phyloP scores from a whole-genome alignment of 2,113 vertebrate species.

The Nesogale talazaci region DNA sequence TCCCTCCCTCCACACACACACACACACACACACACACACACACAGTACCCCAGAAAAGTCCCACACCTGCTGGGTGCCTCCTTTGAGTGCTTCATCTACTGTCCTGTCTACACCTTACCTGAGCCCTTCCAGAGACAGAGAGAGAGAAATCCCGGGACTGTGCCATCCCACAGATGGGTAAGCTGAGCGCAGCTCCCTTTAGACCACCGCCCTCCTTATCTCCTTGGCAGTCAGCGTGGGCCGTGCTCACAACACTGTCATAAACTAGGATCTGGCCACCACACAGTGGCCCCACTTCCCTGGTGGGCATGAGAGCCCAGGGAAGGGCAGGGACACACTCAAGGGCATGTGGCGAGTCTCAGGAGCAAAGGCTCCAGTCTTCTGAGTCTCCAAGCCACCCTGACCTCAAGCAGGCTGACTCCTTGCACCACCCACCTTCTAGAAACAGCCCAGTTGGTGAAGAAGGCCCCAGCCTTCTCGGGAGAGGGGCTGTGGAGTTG shows the following conservation, averaged over 20 bases:
- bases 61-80: background rate
- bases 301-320: background rate
- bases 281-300: background rate
- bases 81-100: background rate
- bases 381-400: background rate
- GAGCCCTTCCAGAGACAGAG: background rate
- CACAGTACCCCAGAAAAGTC: background rate
- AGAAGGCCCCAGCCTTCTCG: background rate
- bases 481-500: background rate
- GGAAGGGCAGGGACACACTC: accelerated
- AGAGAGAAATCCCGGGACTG: background rate
- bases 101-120: background rate
- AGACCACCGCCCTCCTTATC: background rate
- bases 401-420: background rate
- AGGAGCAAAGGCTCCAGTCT: background rate
- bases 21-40: no score
- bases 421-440: background rate
- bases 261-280: background rate
- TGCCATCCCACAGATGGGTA: background rate
- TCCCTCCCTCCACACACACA: background rate
- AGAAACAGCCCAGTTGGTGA: background rate
- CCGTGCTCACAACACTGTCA: background rate
- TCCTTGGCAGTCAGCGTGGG: background rate
- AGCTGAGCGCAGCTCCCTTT: background rate
- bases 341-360: accelerated